These are phyloP conservation scores for Arion vulgaris DNA, from an alignment of 1,140 invertebrate species.

Conservation along the genomic window DNA sequence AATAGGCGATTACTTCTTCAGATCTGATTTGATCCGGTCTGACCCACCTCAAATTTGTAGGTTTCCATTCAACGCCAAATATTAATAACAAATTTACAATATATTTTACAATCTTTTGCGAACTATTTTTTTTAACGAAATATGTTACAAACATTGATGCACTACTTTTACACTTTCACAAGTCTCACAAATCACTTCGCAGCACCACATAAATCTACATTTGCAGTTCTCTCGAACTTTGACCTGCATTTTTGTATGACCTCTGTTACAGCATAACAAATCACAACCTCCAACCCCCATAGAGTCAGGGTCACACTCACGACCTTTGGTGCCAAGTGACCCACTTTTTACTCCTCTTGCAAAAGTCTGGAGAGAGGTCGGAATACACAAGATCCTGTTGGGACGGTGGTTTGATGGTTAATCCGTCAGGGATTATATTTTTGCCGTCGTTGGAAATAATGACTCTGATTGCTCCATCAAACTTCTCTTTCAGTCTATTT, in stretches of 20 bases:
- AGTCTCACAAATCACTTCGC: slow-evolving; percentile 65
- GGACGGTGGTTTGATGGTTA: slow-evolving; percentile 80
- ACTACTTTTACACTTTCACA: slow-evolving; percentile 56
- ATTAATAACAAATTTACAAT: too few relatives aligned
- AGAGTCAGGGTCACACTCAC: slow-evolving; percentile 71
- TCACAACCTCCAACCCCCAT: slow-evolving; percentile 72
- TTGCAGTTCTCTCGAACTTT: slow-evolving; percentile 62
- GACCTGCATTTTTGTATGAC: slow-evolving; percentile 50
- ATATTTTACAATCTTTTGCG: too few relatives aligned
- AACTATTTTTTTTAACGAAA: too few relatives aligned
- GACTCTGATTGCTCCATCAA: slow-evolving; percentile 85
- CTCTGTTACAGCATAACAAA: slow-evolving; percentile 73
- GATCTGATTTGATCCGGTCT: too few relatives aligned
- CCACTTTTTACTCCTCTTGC: slow-evolving; percentile 74
- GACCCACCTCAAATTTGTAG: too few relatives aligned
- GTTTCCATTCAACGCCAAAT: too few relatives aligned
- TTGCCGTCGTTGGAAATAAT: slow-evolving; percentile 70
- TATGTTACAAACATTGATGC: slow-evolving; percentile 41
- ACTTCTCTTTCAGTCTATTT: slow-evolving; percentile 84
- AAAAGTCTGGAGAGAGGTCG: slow-evolving; percentile 92
- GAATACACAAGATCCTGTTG: slow-evolving; percentile 91
- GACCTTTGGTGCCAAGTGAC: slow-evolving; percentile 60
- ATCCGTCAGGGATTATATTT: slow-evolving; percentile 55
- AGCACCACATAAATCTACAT: slow-evolving; percentile 67
- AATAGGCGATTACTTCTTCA: too few relatives aligned